Conservation (phyloP, 92 coral and sea anemone genomes). For the Desmophyllum pertusum region DNA sequence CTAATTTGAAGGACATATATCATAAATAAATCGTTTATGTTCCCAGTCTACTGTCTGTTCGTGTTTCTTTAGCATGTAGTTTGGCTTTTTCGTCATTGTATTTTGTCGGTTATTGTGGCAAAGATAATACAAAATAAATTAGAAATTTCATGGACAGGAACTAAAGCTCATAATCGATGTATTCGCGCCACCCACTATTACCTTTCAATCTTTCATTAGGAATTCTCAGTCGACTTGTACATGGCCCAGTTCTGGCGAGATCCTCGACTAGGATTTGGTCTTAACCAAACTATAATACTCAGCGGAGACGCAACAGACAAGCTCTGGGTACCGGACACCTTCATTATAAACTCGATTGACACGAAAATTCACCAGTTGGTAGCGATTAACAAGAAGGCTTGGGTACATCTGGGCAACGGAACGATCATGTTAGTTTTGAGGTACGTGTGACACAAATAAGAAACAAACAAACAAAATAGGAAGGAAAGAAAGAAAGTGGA, state of each 20-base stretch:
- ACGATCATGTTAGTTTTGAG: conserved; percentile 77
- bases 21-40: too few species aligned
- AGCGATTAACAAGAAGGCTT: conserved; percentile 84
- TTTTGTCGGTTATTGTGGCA: too few species aligned
- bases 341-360: conserved; percentile 87
- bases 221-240: conserved; percentile 85
- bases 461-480: not conserved
- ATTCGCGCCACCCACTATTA: not conserved
- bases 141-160: too few species aligned
- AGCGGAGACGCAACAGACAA: conserved; percentile 82
- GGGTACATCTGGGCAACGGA: conserved; percentile 82
- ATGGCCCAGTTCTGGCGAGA: conserved; percentile 98
- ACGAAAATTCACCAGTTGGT: conserved; percentile 85
- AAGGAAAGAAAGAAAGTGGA: not conserved
- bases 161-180: not conserved
- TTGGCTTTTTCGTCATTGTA: too few species aligned
- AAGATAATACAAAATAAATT: too few species aligned
- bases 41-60: too few species aligned
- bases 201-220: conserved; percentile 48
- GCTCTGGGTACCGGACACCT: conserved; percentile 98
- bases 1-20: too few species aligned
- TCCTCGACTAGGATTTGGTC: conserved; percentile 87
- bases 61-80: too few species aligned
- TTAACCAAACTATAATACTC: conserved; percentile 80
- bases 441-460: conserved; percentile 31